Percentiles rank a stretch among this genome's conserved stretches.
These are phyloP conservation scores for Sialis lutaria DNA, from an alignment of 2,888 invertebrate species.

Conservation along the genomic window DNA sequence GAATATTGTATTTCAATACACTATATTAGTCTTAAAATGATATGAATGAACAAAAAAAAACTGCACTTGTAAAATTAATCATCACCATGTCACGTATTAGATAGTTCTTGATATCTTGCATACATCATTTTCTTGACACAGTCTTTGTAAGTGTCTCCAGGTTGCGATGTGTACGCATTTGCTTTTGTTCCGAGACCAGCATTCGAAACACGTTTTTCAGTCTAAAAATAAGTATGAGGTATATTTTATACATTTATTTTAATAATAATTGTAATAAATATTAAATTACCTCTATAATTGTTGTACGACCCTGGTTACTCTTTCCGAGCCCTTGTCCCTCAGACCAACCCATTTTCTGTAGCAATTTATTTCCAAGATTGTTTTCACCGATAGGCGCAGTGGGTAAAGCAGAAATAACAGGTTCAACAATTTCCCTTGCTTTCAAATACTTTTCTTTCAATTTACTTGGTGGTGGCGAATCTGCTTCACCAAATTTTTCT, in stretches of 20 bases:
- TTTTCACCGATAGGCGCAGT: slow-evolving; percentile 57
- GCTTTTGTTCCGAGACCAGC: slow-evolving; percentile 79
- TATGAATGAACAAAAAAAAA: no score
- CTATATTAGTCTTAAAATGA: no score
- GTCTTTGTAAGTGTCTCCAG: slow-evolving; percentile 75
- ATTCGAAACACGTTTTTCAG: slow-evolving; percentile 35
- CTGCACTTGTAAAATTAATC: no score
- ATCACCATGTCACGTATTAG: slow-evolving; percentile 23
- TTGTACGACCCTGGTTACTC: slow-evolving; percentile 80
- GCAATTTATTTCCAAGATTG: slow-evolving; percentile 84
- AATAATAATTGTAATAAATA: neutral
- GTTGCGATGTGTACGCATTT: slow-evolving; percentile 57
- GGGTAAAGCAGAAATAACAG: slow-evolving; percentile 31
- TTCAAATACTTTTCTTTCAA: slow-evolving; percentile 57
- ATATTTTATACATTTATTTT: neutral
- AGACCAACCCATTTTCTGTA: slow-evolving; percentile 99
- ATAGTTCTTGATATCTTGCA: slow-evolving; percentile 68
- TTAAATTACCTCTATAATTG: slow-evolving; percentile 63
- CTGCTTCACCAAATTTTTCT: slow-evolving; percentile 81
- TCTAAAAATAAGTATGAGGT: slow-evolving; percentile 21
- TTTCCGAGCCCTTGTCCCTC: slow-evolving; percentile 93
- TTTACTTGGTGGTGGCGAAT: slow-evolving; percentile 55
- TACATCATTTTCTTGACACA: slow-evolving; percentile 82
- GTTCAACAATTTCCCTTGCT: slow-evolving; percentile 29
- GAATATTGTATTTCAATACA: no score